Percentiles rank a stretch among this genome's conserved stretches.
phyloP scores from a whole-genome alignment of 2,888 invertebrate genomes.

The Synergus japonicus region DNA sequence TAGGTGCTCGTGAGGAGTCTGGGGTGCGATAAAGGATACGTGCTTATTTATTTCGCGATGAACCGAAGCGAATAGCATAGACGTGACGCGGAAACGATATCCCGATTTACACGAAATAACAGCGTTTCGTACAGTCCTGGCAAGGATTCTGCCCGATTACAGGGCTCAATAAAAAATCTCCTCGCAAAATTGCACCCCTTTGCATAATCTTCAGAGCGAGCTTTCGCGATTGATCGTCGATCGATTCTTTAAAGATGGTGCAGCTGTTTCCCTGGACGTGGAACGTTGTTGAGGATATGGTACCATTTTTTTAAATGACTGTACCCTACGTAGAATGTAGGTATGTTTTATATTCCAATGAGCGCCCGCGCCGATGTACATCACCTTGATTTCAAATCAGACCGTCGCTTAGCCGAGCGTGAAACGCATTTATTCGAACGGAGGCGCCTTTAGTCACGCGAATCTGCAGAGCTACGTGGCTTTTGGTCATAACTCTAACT shows the following conservation, averaged over 20 bases:
- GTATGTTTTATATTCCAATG: conserved; percentile 66
- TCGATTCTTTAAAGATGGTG: conserved; percentile 18
- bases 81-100: conserved; percentile 75
- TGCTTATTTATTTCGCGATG: conserved; percentile 71
- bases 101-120: conserved; percentile 68
- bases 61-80: conserved; percentile 73
- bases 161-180: conserved; percentile 14
- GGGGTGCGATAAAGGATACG: conserved; percentile 56
- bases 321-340: conserved; percentile 55
- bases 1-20: conserved; percentile 35
- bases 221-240: conserved; percentile 19
- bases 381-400: conserved; percentile 74
- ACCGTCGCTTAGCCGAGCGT: conserved; percentile 75
- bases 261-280: neutral
- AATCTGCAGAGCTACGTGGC: conserved; percentile 55
- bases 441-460: conserved; percentile 66
- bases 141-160: conserved; percentile 45
- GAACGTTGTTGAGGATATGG: neutral
- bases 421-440: conserved; percentile 74
- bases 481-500: conserved; percentile 59
- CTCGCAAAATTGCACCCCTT: conserved; percentile 21
- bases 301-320: conserved; percentile 60
- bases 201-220: neutral
- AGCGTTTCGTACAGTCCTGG: conserved; percentile 65
- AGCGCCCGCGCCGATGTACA: conserved; percentile 64